Evolutionary conservation across 2,113 vertebrate species (phyloP).

Genomic region (Passer domesticus): DNA sequence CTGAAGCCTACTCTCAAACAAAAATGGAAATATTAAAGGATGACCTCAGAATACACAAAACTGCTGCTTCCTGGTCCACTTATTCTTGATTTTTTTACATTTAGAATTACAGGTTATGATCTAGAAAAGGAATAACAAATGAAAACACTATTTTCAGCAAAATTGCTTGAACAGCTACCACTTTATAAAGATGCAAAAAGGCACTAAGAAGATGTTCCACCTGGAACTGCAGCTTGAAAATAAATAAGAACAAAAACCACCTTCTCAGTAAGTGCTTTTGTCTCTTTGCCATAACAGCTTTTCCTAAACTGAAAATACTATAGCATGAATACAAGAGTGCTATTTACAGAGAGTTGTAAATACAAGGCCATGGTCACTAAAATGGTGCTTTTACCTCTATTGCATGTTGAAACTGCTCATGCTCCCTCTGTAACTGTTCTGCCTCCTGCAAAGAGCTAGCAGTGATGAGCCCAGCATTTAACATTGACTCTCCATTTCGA

Average conservation of each 20-base stretch:
- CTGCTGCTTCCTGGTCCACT: not conserved
- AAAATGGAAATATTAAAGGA: not conserved
- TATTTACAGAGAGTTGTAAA: not conserved
- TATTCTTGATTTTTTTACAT: not conserved
- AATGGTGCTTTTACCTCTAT: conserved; percentile 85
- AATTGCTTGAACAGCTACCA: not conserved
- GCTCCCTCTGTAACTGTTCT: conserved; percentile 95
- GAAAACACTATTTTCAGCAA: not conserved
- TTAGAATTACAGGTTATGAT: not conserved
- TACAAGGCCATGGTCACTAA: not conserved
- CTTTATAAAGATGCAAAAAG: not conserved
- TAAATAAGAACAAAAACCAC: not conserved
- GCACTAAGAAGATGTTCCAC: not conserved
- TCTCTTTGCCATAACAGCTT: not conserved
- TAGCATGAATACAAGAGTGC: not conserved
- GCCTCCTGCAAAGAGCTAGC: conserved; percentile 97
- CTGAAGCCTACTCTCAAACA: not conserved
- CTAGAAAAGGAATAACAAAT: not conserved
- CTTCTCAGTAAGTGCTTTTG: not conserved
- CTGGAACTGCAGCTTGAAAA: not conserved
- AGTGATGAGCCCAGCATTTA: conserved; percentile 95
- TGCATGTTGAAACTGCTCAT: conserved; percentile 98
- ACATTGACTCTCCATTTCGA: conserved; percentile 97
- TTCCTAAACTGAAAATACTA: not conserved
- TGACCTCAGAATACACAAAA: not conserved